Evolutionary conservation across 2,113 vertebrate genomes (phyloP), one percentile per base, ranked within the genome.

Genomic region (Pangasianodon gigas): DNA sequence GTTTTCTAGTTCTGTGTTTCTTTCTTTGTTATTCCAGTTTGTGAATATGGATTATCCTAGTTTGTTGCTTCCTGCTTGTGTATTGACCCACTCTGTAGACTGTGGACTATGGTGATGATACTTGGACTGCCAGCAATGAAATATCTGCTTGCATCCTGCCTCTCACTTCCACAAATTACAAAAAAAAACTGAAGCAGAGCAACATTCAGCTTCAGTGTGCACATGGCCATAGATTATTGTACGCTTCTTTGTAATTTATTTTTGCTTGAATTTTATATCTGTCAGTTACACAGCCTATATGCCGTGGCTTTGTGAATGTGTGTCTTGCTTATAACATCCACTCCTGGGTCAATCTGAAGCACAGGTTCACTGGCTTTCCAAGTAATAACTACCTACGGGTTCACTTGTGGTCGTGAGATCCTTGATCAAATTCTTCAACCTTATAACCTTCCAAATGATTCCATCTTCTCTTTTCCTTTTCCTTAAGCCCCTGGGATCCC

Each of bases 331-430:
- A 1, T 65, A 60, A 2, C 62, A 71, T 75, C 51, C 65, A 74
- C 81, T 67, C 81, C 67, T 82, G 67, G 80, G 80, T 89, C 87
- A 89, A 52, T n/a, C n/a, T 62, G 29, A 46, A 84, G 81, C 46
- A 84, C 80, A 37, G 62, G 52, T 21, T 84, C 82, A 84, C 82
- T 60, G 18, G 19, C 67, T 89, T 89, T 67, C 37, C 67, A 2
- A n/a, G 81, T 89, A 89, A 75, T 89, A 89, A 84, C 88, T 89
- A 56, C 88, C 37, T 81, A 89, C 8, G 26, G 46, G 87, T 46
- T 69, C 60, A 54, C 19, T 62, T 10, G 13, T 62, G 10, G 46
- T 54, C 46, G 10, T 13, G 37, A 60, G 69, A 85, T 62, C 46
- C 62, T 85, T 69, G 62, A 85, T 85, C 84, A 51, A 69, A 85